Conservation (phyloP, 2,113 vertebrate species). For the Noctilio leporinus region DNA sequence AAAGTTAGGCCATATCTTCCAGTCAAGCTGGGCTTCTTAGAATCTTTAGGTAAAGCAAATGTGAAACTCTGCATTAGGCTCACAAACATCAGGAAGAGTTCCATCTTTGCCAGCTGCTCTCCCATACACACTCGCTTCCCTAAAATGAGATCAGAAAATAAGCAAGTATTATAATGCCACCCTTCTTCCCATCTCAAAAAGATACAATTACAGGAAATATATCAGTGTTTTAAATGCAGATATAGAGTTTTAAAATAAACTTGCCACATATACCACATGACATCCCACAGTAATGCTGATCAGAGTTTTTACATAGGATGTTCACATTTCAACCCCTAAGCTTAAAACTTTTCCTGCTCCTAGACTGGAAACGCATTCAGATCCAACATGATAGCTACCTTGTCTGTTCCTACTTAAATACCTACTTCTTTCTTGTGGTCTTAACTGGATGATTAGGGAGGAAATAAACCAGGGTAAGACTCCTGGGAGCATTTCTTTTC, state of each 20-base stretch:
- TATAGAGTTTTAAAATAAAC: background rate
- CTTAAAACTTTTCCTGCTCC: background rate
- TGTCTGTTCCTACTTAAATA: background rate
- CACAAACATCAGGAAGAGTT: slow-evolving; percentile 90
- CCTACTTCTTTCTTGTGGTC: background rate
- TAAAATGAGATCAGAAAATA: slow-evolving; percentile 66
- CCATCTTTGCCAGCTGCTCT: slow-evolving; percentile 97
- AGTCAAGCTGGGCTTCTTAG: slow-evolving; percentile 80
- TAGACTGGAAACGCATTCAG: background rate
- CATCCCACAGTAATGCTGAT: background rate
- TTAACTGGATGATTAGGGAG: background rate
- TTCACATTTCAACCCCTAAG: background rate
- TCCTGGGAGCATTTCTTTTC: background rate
- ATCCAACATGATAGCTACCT: background rate
- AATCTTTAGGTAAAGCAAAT: slow-evolving; percentile 84
- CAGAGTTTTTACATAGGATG: background rate
- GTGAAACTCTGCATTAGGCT: slow-evolving; percentile 90
- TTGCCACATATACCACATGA: background rate
- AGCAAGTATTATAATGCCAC: background rate
- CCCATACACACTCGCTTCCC: slow-evolving; percentile 96
- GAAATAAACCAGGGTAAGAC: background rate
- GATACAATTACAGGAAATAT: background rate
- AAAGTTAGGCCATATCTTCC: slow-evolving; percentile 93
- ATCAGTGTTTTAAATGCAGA: background rate
- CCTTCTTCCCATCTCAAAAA: background rate